Conservation (phyloP, 1,140 invertebrate genomes). For the Glomeris maerens region DNA sequence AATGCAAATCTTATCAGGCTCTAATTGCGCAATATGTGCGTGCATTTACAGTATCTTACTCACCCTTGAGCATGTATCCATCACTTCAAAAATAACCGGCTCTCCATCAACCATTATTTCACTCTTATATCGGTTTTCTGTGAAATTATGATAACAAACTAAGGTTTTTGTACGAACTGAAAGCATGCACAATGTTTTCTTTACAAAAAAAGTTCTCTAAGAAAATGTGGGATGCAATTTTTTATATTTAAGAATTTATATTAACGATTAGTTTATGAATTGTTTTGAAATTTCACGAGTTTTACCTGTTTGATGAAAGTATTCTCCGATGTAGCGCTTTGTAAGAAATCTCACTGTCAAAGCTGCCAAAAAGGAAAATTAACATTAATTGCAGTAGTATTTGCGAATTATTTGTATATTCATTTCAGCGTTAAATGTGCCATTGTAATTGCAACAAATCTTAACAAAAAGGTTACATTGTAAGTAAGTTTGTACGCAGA, state of each 20-base stretch:
- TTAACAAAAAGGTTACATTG: no score
- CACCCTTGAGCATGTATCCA: conserved; percentile 83
- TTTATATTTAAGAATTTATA: background rate
- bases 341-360: conserved; percentile 77
- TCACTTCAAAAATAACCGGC: conserved; percentile 75
- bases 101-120: conserved; percentile 80
- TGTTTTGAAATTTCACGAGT: background rate
- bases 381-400: conserved; percentile 10
- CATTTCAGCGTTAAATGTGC: no score
- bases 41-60: conserved; percentile 20
- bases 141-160: conserved; percentile 23
- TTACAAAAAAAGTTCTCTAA: no score
- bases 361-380: conserved; percentile 39
- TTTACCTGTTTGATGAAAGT: conserved; percentile 76
- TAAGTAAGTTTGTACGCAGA: no score
- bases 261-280: background rate
- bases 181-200: background rate
- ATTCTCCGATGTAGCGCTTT: conserved; percentile 79
- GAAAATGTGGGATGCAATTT: no score
- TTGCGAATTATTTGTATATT: no score
- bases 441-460: no score
- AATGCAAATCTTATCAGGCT: background rate
- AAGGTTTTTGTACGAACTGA: background rate
- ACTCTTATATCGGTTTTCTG: conserved; percentile 82
- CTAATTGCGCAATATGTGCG: background rate